A percentile compares a stretch with the other conserved stretches of the same genome.
These are phyloP conservation scores for Protobothrops flavoviridis DNA, from an alignment of 2,113 vertebrate genomes.

Conservation along the genomic window DNA sequence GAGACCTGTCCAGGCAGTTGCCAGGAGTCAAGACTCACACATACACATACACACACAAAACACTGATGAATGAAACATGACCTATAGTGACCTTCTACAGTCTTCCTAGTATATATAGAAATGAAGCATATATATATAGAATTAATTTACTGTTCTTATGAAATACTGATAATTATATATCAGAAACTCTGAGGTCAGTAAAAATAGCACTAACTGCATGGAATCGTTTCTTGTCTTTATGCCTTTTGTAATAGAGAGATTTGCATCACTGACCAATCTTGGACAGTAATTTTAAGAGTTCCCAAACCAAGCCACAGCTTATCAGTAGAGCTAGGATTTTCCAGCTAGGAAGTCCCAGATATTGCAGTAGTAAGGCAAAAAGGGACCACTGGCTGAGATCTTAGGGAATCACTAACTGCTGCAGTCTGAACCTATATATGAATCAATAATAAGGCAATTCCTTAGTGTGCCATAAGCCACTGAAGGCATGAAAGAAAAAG, in stretches of 20 bases:
- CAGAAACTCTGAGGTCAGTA: neutral
- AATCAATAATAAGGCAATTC: neutral
- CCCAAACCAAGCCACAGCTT: neutral
- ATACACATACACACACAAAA: neutral
- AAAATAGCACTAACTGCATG: neutral
- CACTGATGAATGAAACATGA: neutral
- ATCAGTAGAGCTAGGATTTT: neutral
- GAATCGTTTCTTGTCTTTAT: neutral
- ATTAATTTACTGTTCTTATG: neutral
- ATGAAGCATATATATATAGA: too few relatives aligned
- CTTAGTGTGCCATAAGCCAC: neutral
- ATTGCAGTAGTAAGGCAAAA: neutral
- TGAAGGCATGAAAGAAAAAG: neutral
- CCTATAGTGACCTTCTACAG: neutral
- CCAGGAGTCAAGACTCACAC: neutral
- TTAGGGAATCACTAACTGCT: neutral
- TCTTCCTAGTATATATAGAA: neutral
- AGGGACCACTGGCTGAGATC: neutral
- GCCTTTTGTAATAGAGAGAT: neutral
- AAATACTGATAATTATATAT: neutral
- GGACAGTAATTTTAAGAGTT: neutral
- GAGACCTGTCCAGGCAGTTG: neutral
- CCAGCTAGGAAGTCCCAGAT: neutral
- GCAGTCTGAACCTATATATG: neutral
- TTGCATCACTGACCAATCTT: neutral